Base-by-base conservation (phyloP, 2,888 invertebrate species). In the Girardia tigrina region DNA sequence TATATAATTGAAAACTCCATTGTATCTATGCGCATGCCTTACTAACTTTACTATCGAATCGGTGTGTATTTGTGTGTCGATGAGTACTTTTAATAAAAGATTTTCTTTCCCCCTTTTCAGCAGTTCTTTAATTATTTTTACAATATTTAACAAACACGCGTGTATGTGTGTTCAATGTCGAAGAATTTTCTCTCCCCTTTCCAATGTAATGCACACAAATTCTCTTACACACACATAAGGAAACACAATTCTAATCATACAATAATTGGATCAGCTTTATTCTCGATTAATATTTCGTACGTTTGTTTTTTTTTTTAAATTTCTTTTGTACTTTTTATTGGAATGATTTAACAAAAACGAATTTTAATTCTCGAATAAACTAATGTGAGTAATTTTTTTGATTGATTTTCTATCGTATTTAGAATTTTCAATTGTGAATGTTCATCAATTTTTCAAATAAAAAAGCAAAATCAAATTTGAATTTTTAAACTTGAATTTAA, bases 31-130 rank as follows among this genome's bases (percentile, higher is more conserved):
- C 23, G 56, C 56, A 56, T 56, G 56, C 56, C n/a, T 56, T 56
- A n/a, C 23, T 56, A 56, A 56, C 4, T 56, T n/a, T 4, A 56
- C n/a, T 4, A 12, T 4, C n/a, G n/a, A 20, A 2, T 56, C 4
- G 23, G n/a, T 56, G 56, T 56, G 56, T n/a, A n/a, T n/a, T n/a
- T n/a, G n/a, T 56, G 56, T 56, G 23, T 56, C 56, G n/a, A 56
- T 56, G 36, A 36, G 56, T 56, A 56, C 8, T 56, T 56, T 56
- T 12, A 56, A 56, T 56, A 56, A 56, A 56, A 56, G 56, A 56
- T 56, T 56, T 56, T 56, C 56, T 56, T 20, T 56, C 56, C 56
- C 56, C 56, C n/a, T n/a, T 56, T 56, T 56, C 56, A 56, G 56
- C 56, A 56, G 23, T 56, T 56, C 56, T 56, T 56, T 56, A 56